Percentiles rank a stretch among this genome's conserved stretches.
Conservation (phyloP, 2,888 invertebrate genomes). For the Brenthis ino region DNA sequence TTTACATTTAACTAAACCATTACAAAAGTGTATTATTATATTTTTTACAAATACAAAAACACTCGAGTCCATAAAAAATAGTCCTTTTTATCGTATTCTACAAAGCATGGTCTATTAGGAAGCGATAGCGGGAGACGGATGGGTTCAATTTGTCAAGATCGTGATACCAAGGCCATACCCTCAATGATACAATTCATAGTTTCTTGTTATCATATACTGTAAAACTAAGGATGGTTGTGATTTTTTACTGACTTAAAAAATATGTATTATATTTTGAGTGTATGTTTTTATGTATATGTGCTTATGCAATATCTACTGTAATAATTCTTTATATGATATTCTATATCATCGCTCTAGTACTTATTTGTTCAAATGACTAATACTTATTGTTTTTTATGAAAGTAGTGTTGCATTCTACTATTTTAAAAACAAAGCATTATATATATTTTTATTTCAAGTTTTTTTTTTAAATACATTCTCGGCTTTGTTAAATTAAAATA, state of each 20-base stretch:
- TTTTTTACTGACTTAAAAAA: not conserved
- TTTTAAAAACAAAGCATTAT: no score
- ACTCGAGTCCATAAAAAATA: slow-evolving; percentile 21
- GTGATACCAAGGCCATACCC: slow-evolving; percentile 23
- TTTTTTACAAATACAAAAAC: not conserved
- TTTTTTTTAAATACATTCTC: no score
- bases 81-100: slow-evolving; percentile 24
- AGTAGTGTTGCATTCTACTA: no score
- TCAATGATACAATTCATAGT: slow-evolving; percentile 15
- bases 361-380: no score
- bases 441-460: no score
- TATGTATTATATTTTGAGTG: not conserved
- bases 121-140: slow-evolving; percentile 30
- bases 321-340: no score
- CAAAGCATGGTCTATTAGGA: slow-evolving; percentile 30
- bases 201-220: slow-evolving; percentile 6
- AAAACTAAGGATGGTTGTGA: slow-evolving; percentile 4
- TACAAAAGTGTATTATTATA: no score
- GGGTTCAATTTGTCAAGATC: slow-evolving; percentile 28
- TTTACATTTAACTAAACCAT: no score
- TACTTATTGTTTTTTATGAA: no score
- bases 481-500: no score
- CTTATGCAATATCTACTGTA: not conserved
- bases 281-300: not conserved
- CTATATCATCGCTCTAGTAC: no score